These are phyloP conservation scores for Drosophila mettleri DNA, from an alignment of 2,888 invertebrate species.

Conservation along the genomic window DNA sequence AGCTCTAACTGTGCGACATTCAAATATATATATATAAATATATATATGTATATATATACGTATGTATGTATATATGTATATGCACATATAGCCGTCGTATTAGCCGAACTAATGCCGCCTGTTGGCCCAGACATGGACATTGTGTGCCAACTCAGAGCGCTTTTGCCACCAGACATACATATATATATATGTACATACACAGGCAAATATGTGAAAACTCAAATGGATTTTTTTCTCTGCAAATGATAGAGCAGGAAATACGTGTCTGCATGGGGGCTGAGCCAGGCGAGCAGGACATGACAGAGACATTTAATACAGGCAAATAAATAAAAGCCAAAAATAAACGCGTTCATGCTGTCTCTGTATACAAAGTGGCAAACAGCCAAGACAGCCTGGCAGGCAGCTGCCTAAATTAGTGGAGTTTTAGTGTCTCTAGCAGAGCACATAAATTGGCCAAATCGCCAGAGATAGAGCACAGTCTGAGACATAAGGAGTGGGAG, in stretches of 20 bases:
- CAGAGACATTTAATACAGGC: slow-evolving; percentile 70
- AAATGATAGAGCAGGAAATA: slow-evolving; percentile 47
- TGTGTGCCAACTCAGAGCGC: slow-evolving; percentile 19
- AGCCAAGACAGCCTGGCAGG: slow-evolving; percentile 16
- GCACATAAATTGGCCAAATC: slow-evolving; percentile 60
- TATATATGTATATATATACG: background rate
- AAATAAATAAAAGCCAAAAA: slow-evolving; percentile 72
- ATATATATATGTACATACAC: background rate
- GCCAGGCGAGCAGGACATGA: slow-evolving; percentile 14
- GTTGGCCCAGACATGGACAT: slow-evolving; percentile 46
- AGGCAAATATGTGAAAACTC: slow-evolving; percentile 42
- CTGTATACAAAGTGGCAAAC: slow-evolving; percentile 57
- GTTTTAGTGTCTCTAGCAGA: slow-evolving; percentile 60
- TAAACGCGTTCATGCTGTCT: slow-evolving; percentile 43
- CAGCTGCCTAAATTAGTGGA: slow-evolving; percentile 69
- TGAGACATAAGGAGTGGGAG: background rate
- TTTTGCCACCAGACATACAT: slow-evolving; percentile 7
- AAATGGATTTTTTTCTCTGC: slow-evolving; percentile 54
- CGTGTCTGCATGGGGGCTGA: background rate
- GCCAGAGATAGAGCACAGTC: slow-evolving; percentile 3
- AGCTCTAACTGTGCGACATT: slow-evolving; percentile 19
- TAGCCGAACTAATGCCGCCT: slow-evolving; percentile 42
- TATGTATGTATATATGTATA: background rate
- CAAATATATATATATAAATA: background rate
- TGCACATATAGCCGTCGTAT: slow-evolving; percentile 21